Percentiles rank a stretch among this genome's conserved stretches.
Evolutionary conservation across 2,888 invertebrate species (phyloP).

Genomic region (Drosophila paramelanica): DNA sequence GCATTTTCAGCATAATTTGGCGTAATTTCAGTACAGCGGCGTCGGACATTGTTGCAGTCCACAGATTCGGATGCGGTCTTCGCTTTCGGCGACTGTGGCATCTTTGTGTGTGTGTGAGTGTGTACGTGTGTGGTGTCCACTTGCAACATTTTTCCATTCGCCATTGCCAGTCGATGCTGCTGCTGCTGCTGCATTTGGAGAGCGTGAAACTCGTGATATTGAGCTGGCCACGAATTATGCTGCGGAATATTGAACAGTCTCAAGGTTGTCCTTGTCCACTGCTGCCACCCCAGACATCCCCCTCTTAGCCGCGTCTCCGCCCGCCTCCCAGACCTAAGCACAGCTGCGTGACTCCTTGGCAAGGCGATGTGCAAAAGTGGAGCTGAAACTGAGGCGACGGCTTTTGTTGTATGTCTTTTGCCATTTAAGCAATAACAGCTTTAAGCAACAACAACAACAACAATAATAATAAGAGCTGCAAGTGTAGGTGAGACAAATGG

Average conservation of each 20-base stretch:
- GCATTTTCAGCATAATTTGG: conserved; percentile 80
- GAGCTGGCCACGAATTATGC: conserved; percentile 74
- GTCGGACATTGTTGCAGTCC: conserved; percentile 48
- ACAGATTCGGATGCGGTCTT: conserved; percentile 20
- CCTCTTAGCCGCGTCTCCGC: background rate
- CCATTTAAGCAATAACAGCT: conserved; percentile 38
- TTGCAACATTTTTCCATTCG: conserved; percentile 42
- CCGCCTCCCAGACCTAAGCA: conserved; percentile 3
- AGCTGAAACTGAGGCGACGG: conserved; percentile 28
- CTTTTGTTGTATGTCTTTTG: conserved; percentile 48
- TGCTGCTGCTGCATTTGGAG: conserved; percentile 7
- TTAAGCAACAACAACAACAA: conserved; percentile 17
- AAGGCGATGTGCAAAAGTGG: background rate
- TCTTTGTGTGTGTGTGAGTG: conserved; percentile 5
- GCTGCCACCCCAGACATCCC: conserved; percentile 4
- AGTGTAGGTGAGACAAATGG: conserved; percentile 51
- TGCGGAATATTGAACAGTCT: conserved; percentile 74
- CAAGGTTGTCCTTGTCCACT: conserved; percentile 63
- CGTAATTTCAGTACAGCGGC: conserved; percentile 68
- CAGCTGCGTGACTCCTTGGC: conserved; percentile 40
- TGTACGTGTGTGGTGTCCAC: conserved; percentile 42
- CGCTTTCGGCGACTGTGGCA: background rate
- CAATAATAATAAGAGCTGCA: conserved; percentile 10
- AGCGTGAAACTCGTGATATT: conserved; percentile 67
- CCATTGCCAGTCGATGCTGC: conserved; percentile 26